phyloP scores from a whole-genome alignment of 1,140 invertebrate genomes.

The Proales similis region DNA sequence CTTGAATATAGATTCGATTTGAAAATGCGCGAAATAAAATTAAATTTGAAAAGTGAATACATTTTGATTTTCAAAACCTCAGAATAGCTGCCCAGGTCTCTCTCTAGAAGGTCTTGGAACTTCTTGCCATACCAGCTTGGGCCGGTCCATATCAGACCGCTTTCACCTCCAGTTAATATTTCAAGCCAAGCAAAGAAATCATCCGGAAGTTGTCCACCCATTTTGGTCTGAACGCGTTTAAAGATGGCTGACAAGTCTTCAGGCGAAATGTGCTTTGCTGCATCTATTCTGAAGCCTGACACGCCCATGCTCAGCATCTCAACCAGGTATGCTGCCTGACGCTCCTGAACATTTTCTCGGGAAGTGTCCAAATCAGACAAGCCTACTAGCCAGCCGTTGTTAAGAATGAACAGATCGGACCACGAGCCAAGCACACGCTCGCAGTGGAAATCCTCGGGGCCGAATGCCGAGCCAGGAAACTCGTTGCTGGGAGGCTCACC shows the following conservation, averaged over 20 bases:
- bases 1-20: background rate
- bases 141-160: slow-evolving; percentile 27
- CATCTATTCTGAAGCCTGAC: slow-evolving; percentile 58
- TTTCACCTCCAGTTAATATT: slow-evolving; percentile 30
- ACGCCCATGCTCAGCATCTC: slow-evolving; percentile 66
- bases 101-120: slow-evolving; percentile 26
- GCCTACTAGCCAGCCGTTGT: slow-evolving; percentile 67
- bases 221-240: slow-evolving; percentile 32
- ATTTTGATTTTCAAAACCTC: slow-evolving; percentile 36
- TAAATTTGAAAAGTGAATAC: background rate
- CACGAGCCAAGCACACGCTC: slow-evolving; percentile 50
- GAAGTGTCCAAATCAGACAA: slow-evolving; percentile 67
- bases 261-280: slow-evolving; percentile 39
- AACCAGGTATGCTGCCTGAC: slow-evolving; percentile 65
- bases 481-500: slow-evolving; percentile 35
- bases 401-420: slow-evolving; percentile 45
- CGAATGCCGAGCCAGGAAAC: slow-evolving; percentile 53
- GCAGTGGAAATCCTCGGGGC: slow-evolving; percentile 41
- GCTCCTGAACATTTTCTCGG: slow-evolving; percentile 61
- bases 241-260: slow-evolving; percentile 33
- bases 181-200: slow-evolving; percentile 38
- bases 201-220: slow-evolving; percentile 37
- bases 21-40: background rate
- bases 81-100: slow-evolving; percentile 19
- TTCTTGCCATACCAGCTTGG: slow-evolving; percentile 31